These are phyloP conservation scores for Tachysurus fulvidraco DNA, from an alignment of 2,113 vertebrate genomes.

Conservation along the genomic window DNA sequence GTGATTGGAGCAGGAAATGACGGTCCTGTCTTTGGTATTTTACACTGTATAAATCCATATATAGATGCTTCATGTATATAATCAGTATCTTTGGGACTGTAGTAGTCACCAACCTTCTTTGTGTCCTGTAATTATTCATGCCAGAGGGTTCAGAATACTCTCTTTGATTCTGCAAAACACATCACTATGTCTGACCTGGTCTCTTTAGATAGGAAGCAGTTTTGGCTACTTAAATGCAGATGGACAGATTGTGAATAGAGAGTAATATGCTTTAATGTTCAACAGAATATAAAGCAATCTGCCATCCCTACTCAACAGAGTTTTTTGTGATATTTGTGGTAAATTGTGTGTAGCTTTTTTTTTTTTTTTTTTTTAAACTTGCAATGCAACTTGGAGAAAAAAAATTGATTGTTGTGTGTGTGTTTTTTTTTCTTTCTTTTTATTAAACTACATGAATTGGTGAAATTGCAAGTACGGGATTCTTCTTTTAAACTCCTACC, in stretches of 20 bases:
- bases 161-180: not conserved
- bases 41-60: slow-evolving; percentile 48
- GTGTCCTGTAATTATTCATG: not conserved
- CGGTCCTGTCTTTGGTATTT: slow-evolving; percentile 40
- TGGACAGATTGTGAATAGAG: not conserved
- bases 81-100: not conserved
- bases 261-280: not conserved
- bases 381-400: too few relatives aligned
- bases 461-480: too few relatives aligned
- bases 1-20: not conserved
- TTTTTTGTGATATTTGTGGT: too few relatives aligned
- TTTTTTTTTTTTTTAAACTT: too few relatives aligned
- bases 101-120: not conserved
- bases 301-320: not conserved
- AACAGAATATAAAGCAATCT: not conserved
- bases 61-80: slow-evolving; percentile 37
- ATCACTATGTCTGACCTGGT: not conserved
- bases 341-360: too few relatives aligned
- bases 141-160: not conserved
- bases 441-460: too few relatives aligned
- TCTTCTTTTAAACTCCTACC: too few relatives aligned
- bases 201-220: not conserved
- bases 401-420: too few relatives aligned
- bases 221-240: not conserved
- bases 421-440: too few relatives aligned